Base-by-base conservation (phyloP, 2,888 invertebrate genomes). In the Drosophila yooni region DNA sequence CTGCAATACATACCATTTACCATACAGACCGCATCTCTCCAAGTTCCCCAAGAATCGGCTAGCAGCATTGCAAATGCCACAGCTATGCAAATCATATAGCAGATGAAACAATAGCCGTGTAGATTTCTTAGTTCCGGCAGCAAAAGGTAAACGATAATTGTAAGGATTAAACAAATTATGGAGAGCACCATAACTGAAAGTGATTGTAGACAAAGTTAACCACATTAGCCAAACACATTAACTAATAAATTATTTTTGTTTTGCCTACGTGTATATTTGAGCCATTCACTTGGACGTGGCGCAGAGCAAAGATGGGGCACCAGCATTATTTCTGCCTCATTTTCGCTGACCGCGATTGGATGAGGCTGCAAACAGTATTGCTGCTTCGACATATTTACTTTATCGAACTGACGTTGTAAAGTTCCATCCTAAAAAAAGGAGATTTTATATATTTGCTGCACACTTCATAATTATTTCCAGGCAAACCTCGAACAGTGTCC, bases 131-230 rank as follows among this genome's bases (percentile, higher is more conserved):
- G 38, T 50, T 60, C 65, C 0, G 51, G 58, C 27, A 74, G 25
- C 29, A 29, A 62, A 0, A 74, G 65, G 15, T 77, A 79, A 2
- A 79, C 38, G n/a, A 70, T 75, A 81, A 96, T 95, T 2, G 96
- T 96, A 0, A 94, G 94, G 50, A 96, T 82, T 3, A 96, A 94
- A 79, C 96, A 96, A 5, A 96, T 96, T 60, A 96, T 94, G 0
- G 96, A 96, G 11, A 96, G 92, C 2, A 96, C 92, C 88, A 96
- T 94, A 66, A 96, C 96, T 96, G 93, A 13, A 93, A 93, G 21
- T 1, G 5, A 27, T n/a, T 48, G 7, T 31, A 21, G 13, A 52
- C 33, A 36, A 36, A 21, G n/a, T 18, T 15, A 27, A 51, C 7
- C 18, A 27, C 33, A 34, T 54, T 34, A 33, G 36, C 36, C 15